Conservation (phyloP, 64 coral and sea anemone species). For the Astreopora myriophthalma region DNA sequence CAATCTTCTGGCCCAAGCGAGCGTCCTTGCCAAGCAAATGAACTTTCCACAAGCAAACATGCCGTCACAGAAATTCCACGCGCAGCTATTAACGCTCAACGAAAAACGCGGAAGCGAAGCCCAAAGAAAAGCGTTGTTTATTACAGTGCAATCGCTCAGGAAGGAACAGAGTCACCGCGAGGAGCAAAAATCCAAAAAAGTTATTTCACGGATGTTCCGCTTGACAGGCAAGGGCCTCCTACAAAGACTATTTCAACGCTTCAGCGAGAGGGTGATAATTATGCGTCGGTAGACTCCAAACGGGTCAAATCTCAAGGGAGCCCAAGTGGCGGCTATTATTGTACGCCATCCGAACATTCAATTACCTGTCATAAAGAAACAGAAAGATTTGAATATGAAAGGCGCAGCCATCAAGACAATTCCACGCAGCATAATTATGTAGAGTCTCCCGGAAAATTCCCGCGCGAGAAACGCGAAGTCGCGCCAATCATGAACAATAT, state of each 20-base stretch:
- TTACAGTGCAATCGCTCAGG: constrained; percentile 25
- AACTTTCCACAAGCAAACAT: background rate
- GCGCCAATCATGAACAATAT: constrained; percentile 16
- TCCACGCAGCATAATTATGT: constrained; percentile 39
- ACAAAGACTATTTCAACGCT: constrained; percentile 17
- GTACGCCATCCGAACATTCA: background rate
- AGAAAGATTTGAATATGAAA: constrained; percentile 51
- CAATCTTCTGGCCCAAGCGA: background rate
- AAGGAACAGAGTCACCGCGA: background rate
- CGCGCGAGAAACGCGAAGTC: constrained; percentile 48
- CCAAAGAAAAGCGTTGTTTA: constrained; percentile 62
- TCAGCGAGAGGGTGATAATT: constrained; percentile 17
- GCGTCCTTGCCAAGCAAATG: background rate
- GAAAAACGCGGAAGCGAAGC: constrained; percentile 51
- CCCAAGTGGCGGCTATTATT: constrained; percentile 15
- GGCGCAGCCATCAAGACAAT: constrained; percentile 10
- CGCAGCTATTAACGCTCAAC: background rate
- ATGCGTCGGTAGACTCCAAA: background rate
- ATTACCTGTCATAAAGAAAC: constrained; percentile 34
- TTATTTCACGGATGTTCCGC: constrained; percentile 11
- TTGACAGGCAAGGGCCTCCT: constrained; percentile 24
- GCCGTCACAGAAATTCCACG: background rate
- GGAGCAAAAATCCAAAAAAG: background rate
- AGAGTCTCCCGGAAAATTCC: background rate
- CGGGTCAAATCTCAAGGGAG: constrained; percentile 61